These are phyloP conservation scores for Drosophila kikkawai DNA, from an alignment of 1,140 invertebrate genomes.

Conservation along the genomic window DNA sequence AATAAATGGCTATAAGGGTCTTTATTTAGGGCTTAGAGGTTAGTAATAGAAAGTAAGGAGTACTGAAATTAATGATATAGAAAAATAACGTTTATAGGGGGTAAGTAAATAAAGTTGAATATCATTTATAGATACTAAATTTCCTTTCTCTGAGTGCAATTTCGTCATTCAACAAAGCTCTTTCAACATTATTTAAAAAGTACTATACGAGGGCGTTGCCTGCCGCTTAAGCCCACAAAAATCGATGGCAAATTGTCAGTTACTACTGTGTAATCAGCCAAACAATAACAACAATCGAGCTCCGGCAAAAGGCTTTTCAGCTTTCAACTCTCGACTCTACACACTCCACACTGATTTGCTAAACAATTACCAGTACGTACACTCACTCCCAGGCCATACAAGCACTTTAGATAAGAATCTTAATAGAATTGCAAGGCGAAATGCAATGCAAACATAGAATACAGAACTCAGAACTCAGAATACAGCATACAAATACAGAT, in stretches of 20 bases:
- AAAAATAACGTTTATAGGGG: background rate
- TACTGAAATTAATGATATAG: background rate
- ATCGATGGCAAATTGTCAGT: slow-evolving; percentile 73
- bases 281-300: slow-evolving; percentile 46
- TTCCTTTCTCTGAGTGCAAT: slow-evolving; percentile 2
- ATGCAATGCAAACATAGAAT: slow-evolving; percentile 65
- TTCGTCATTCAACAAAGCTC: background rate
- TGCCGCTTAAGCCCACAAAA: slow-evolving; percentile 31
- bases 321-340: slow-evolving; percentile 44
- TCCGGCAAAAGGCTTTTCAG: slow-evolving; percentile 43
- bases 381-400: slow-evolving; percentile 59
- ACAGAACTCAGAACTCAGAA: slow-evolving; percentile 20
- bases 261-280: slow-evolving; percentile 76
- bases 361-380: slow-evolving; percentile 75
- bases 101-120: background rate
- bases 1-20: slow-evolving; percentile 1
- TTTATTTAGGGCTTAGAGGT: background rate
- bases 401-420: slow-evolving; percentile 80
- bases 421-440: slow-evolving; percentile 81
- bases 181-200: slow-evolving; percentile 22
- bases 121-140: too few species aligned
- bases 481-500: background rate
- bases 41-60: too few species aligned
- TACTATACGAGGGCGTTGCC: slow-evolving; percentile 25
- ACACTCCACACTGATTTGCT: slow-evolving; percentile 75